Evolutionary conservation across 1,140 invertebrate genomes (phyloP), one percentile per base, ranked within the genome.

Genomic region (Aphelenchoides fujianensis): DNA sequence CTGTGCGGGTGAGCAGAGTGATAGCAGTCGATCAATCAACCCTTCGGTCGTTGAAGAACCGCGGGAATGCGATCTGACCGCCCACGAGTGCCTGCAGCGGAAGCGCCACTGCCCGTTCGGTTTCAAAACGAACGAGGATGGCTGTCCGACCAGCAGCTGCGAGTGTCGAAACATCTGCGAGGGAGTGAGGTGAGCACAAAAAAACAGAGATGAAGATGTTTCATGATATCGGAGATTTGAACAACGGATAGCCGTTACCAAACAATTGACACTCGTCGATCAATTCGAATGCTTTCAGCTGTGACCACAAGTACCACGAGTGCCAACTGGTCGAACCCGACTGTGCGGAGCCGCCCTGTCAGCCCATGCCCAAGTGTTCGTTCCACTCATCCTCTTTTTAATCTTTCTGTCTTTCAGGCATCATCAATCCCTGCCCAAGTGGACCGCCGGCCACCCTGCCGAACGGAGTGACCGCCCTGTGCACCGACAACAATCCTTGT

Each of bases 311-410:
- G 35, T 68, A 76, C 32, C 74, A 84, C 48, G 41, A 74, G 27
- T 83, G 81, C 62, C 81, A 83, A 67, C 59, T 83, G 59, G 79
- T 84, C 12, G 81, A 83, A 66, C 74, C 81, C 27, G 80, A 84
- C 35, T 83, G 81, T 76, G 71, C 62, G 2, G 63, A 77, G 53
- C 75, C 70, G 19, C 81, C 81, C 5, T 84, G 82, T 37, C 52
- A 71, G 23, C 82, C 81, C 23, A 76, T 84, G 31, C 77, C 82
- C 27, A 71, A 75, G 76, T 82, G 2, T 31, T 64, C 27, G 30
- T 78, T 78, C 34, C 31, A 28, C 34, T 23, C 59, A 2, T 16
- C 48, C 5, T 23, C 34, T n/a, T n/a, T n/a, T n/a, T 16, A 3
- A 28, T n/a, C 7, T 27, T 19, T 48, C 1, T 32, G 28, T 31